These are phyloP conservation scores for Entomobrya proxima DNA, from an alignment of 2,888 invertebrate species.

Conservation along the genomic window DNA sequence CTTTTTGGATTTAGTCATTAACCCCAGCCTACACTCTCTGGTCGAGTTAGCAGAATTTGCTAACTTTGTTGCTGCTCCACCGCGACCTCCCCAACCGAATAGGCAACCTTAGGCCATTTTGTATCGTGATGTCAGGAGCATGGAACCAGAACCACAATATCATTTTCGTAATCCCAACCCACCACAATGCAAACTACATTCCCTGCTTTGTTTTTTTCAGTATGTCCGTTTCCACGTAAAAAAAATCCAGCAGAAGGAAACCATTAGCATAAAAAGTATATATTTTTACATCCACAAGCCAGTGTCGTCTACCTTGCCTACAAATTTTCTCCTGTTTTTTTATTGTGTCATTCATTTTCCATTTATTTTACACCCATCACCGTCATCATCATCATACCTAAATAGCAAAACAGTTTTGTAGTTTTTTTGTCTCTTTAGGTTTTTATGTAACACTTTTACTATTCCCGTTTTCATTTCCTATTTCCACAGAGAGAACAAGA, in stretches of 20 bases:
- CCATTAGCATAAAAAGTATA: background rate
- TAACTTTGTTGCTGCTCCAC: constrained; percentile 2
- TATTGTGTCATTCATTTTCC: background rate
- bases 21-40: background rate
- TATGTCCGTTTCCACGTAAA: background rate
- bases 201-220: background rate
- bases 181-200: background rate
- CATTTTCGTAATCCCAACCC: background rate
- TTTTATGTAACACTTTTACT: too few species aligned
- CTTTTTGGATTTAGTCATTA: constrained; percentile 6
- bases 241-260: background rate
- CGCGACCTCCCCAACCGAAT: background rate
- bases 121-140: too few species aligned
- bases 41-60: background rate
- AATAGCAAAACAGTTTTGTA: too few species aligned
- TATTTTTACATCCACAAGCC: too few species aligned
- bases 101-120: background rate
- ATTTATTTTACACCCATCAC: too few species aligned
- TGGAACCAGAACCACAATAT: background rate
- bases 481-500: too few species aligned
- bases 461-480: too few species aligned
- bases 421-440: too few species aligned
- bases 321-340: background rate
- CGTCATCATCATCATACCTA: too few species aligned
- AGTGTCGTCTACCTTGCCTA: background rate